Percentiles rank a stretch among this genome's conserved stretches.
Evolutionary conservation across 92 coral and sea anemone genomes (phyloP).

Genomic region (Micromussa lordhowensis): DNA sequence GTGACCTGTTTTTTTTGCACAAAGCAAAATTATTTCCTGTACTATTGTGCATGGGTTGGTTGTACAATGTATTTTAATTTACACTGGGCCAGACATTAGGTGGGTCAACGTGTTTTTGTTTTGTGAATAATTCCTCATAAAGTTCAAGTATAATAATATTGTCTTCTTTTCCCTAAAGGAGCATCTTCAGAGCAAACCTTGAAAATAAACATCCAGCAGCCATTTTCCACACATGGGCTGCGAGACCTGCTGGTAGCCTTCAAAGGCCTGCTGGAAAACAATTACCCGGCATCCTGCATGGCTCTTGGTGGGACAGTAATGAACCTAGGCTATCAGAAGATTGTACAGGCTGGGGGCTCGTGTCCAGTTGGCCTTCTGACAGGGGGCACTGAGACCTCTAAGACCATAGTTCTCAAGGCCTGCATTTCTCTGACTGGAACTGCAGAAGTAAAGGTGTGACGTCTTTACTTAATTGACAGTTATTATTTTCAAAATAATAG

Average conservation of each 20-base stretch:
- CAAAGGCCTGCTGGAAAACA: slow-evolving; percentile 29
- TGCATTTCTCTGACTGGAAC: slow-evolving; percentile 32
- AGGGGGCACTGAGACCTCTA: slow-evolving; percentile 47
- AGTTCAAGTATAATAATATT: too few relatives aligned
- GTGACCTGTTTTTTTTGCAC: too few relatives aligned
- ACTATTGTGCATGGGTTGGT: too few relatives aligned
- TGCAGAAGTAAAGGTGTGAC: slow-evolving; percentile 23
- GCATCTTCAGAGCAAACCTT: background rate
- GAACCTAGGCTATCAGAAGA: slow-evolving; percentile 32
- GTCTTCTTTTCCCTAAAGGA: too few relatives aligned
- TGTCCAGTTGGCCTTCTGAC: slow-evolving; percentile 47
- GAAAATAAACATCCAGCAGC: background rate
- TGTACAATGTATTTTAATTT: too few relatives aligned
- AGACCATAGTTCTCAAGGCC: slow-evolving; percentile 42
- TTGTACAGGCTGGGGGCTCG: slow-evolving; percentile 18
- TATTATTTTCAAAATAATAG: too few relatives aligned
- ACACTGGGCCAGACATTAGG: too few relatives aligned
- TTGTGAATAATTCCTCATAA: too few relatives aligned
- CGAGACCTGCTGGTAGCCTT: slow-evolving; percentile 15
- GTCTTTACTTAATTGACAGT: background rate
- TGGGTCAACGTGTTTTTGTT: too few relatives aligned
- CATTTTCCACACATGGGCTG: slow-evolving; percentile 11
- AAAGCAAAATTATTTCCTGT: too few relatives aligned
- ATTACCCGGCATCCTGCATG: slow-evolving; percentile 46
- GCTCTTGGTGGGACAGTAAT: slow-evolving; percentile 43